Conservation (phyloP, 2,113 vertebrate genomes). For the Arenaria interpres region DNA sequence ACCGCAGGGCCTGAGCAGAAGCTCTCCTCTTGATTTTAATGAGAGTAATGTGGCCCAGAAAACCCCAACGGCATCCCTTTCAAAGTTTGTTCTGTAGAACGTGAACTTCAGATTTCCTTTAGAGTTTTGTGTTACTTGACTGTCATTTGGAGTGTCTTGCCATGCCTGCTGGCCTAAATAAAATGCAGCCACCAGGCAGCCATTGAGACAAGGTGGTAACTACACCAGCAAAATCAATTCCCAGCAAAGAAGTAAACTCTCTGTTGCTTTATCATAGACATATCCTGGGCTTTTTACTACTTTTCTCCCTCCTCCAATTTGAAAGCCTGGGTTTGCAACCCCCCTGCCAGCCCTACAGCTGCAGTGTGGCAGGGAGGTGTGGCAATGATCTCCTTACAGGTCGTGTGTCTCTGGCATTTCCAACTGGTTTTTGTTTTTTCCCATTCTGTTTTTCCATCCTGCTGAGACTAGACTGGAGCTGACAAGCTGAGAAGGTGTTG, state of each 20-base stretch:
- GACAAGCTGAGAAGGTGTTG: not conserved
- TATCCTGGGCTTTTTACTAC: not conserved
- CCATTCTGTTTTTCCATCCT: not conserved
- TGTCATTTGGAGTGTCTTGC: not conserved
- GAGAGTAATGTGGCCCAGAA: not conserved
- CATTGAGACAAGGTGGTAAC: not conserved
- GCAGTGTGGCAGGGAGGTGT: not conserved
- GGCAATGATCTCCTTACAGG: not conserved
- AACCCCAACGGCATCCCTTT: fast-evolving
- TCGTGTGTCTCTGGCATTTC: not conserved
- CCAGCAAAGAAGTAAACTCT: not conserved
- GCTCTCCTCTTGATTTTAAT: not conserved
- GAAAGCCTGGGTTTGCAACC: not conserved
- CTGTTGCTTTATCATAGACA: not conserved
- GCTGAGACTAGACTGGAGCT: not conserved
- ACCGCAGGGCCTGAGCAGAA: not conserved
- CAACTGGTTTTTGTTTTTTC: not conserved
- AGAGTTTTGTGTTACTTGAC: not conserved
- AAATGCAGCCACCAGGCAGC: not conserved
- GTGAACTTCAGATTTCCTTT: not conserved
- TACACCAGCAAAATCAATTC: not conserved
- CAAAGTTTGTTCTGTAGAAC: not conserved
- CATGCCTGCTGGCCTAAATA: not conserved
- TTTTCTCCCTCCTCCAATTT: not conserved
- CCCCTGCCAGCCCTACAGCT: not conserved